Evolutionary conservation across 2,797 vertebrate genomes (phyloP).

Genomic region (Dendrocincla fuliginosa): DNA sequence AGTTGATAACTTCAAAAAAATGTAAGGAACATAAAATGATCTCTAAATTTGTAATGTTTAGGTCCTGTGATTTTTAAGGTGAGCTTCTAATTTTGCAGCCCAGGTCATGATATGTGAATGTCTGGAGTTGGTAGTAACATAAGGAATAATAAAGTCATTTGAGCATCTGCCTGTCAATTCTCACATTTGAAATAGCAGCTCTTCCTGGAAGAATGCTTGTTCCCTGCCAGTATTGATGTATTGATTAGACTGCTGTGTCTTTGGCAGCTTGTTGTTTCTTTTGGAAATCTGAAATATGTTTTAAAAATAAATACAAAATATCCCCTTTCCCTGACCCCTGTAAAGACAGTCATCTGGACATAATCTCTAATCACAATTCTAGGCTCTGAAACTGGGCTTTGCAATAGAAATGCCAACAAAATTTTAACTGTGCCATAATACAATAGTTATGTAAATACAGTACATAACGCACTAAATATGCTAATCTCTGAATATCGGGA

Average conservation of each 20-base stretch:
- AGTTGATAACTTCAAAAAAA: background rate
- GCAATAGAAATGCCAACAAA: background rate
- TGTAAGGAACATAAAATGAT: background rate
- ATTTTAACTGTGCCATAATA: background rate
- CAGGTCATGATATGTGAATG: background rate
- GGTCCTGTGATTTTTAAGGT: background rate
- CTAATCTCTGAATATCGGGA: conserved; percentile 23
- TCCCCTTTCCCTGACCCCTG: background rate
- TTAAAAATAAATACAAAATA: background rate
- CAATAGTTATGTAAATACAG: conserved; percentile 18
- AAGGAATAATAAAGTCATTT: background rate
- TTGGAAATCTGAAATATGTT: conserved; percentile 9
- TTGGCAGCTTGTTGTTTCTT: conserved; percentile 13
- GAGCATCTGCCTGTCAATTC: background rate
- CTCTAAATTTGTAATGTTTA: background rate
- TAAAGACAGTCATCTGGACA: background rate
- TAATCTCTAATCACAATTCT: background rate
- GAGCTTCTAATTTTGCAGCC: background rate
- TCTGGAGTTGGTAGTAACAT: background rate
- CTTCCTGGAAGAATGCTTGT: background rate
- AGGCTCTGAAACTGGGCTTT: background rate
- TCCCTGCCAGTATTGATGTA: background rate
- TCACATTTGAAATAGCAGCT: background rate
- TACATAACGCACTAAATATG: conserved; percentile 14
- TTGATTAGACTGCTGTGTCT: conserved; percentile 5